phyloP scores from a whole-genome alignment of 2,113 vertebrate species.

The Engraulis encrasicolus region DNA sequence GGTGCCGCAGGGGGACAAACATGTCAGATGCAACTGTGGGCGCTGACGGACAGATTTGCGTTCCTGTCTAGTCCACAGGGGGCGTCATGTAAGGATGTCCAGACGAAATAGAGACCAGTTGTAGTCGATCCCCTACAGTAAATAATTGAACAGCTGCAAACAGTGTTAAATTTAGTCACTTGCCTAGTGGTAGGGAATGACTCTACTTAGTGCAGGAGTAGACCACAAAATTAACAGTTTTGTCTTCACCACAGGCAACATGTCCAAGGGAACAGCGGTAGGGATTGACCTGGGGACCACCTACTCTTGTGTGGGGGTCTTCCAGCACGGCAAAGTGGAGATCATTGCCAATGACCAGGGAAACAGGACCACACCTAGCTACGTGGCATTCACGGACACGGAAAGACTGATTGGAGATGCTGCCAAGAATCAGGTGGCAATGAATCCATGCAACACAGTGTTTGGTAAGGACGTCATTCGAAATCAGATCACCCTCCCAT shows the following conservation, averaged over 20 bases:
- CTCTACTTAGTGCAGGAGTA: background rate
- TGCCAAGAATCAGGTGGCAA: slow-evolving; percentile 76
- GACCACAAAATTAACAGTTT: background rate
- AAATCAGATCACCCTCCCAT: background rate
- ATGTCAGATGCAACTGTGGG: background rate
- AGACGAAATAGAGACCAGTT: background rate
- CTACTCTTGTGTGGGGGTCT: slow-evolving; percentile 92
- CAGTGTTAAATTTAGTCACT: background rate
- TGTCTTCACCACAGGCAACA: slow-evolving; percentile 55
- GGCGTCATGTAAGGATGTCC: background rate
- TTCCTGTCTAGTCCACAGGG: background rate
- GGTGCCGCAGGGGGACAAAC: background rate
- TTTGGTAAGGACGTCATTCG: slow-evolving; percentile 63
- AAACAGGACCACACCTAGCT: slow-evolving; percentile 76
- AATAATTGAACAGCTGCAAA: background rate
- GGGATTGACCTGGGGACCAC: slow-evolving; percentile 94
- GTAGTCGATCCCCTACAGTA: background rate
- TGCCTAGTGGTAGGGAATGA: background rate
- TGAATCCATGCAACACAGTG: slow-evolving; percentile 80
- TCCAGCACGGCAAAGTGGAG: slow-evolving; percentile 94
- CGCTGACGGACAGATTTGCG: background rate
- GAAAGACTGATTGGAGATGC: slow-evolving; percentile 75
- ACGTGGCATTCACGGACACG: slow-evolving; percentile 74
- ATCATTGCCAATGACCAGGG: slow-evolving; percentile 92
- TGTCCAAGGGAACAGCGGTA: slow-evolving; percentile 89